A percentile compares a stretch with the other conserved stretches of the same genome.
These are phyloP conservation scores for Tinea semifulvella DNA, from an alignment of 2,888 invertebrate species.

Conservation along the genomic window DNA sequence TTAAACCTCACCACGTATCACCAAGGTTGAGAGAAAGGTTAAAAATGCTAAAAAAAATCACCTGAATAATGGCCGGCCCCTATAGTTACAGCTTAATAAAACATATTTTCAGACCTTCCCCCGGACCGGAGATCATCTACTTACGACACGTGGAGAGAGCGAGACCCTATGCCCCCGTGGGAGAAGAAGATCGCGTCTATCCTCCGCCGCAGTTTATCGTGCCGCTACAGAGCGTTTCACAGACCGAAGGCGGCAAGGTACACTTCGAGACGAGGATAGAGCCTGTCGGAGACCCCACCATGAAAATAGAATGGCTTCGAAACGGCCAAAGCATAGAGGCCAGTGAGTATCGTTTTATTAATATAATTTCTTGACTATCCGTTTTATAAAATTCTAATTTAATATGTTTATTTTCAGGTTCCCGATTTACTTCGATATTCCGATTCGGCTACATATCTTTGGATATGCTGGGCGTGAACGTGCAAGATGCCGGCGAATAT, in stretches of 20 bases:
- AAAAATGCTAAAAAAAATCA: no score
- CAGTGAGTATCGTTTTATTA: slow-evolving; percentile 77
- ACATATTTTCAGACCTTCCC: slow-evolving; percentile 73
- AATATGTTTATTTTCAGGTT: no score
- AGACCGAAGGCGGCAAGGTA: slow-evolving; percentile 90
- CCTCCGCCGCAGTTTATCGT: slow-evolving; percentile 93
- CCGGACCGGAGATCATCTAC: slow-evolving; percentile 94
- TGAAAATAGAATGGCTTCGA: slow-evolving; percentile 96
- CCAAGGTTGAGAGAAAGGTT: no score
- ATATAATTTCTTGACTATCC: no score
- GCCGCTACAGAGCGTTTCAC: slow-evolving; percentile 82
- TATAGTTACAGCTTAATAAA: no score
- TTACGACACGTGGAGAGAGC: slow-evolving; percentile 92
- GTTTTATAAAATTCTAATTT: neutral
- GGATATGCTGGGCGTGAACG: slow-evolving; percentile 86
- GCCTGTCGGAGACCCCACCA: slow-evolving; percentile 95
- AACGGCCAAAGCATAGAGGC: slow-evolving; percentile 92
- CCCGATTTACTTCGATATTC: slow-evolving; percentile 93
- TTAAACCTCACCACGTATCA: no score
- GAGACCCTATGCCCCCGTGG: slow-evolving; percentile 79
- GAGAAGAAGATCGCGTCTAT: slow-evolving; percentile 87
- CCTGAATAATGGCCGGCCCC: no score
- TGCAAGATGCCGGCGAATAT: slow-evolving; percentile 90
- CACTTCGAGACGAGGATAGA: slow-evolving; percentile 98
- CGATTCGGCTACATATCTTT: slow-evolving; percentile 98